Base-by-base conservation (phyloP, 2,797 vertebrate genomes). In the Eptatretus atami region DNA sequence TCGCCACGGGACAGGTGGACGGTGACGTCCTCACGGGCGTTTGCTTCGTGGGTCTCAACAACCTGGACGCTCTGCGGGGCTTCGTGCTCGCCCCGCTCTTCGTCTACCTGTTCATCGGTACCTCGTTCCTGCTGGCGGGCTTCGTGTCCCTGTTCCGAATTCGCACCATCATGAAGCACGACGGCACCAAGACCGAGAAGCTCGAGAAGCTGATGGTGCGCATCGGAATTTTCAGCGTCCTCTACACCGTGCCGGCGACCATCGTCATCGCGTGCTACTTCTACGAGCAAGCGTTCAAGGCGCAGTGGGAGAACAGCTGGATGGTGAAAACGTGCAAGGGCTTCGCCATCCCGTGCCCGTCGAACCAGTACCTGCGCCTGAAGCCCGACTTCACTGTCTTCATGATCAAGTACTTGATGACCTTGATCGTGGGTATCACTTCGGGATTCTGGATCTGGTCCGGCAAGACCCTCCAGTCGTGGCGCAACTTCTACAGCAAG, bases 401-500 rank as follows among this genome's bases (percentile, higher is more conserved):
- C 75, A 94, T 94, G 87, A 90, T 94, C 70, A 94, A 93, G 67
- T 93, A 94, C 71, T 83, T 94, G 67, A 94, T 94, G 87, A 94
- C 84, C 9, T 79, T 94, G 68, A 88, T 92, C 1, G 86, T 93
- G 73, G 87, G 87, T 67, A 93, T 94, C 76, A 92, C 87, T 2
- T 94, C 87, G 0, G 86, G 87, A 53, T 93, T 93, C 76, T 94
- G 87, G 87, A 92, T 94, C 77, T 94, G 87, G 87, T 92, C 87
- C 0, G 84, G 86, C 57, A 94, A 94, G 78, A 94, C 87, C 0
- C 82, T 94, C 9, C 85, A 83, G 73, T 92, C 86, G 4, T 94
- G 87, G 87, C 81, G 84, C 73, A 84, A 84, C 77, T 93, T 94
- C 77, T 93, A 88, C 74, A 84, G 81, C 9, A 81, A 82, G 78